Evolutionary conservation across 2,113 vertebrate species (phyloP).

Genomic region (Prietella phreatophila): DNA sequence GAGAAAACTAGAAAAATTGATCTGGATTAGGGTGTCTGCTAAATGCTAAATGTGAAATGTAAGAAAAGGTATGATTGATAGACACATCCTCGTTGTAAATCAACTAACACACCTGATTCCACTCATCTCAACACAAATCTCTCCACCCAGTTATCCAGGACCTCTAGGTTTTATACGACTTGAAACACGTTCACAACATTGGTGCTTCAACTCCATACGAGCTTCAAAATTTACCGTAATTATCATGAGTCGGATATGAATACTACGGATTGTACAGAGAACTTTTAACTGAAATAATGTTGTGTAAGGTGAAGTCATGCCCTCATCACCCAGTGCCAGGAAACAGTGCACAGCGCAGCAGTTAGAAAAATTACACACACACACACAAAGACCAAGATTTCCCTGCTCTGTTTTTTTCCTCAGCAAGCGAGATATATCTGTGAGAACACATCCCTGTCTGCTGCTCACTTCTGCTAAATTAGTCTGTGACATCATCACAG

Average conservation of each 20-base stretch:
- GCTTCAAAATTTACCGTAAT: not conserved
- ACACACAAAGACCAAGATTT: not conserved
- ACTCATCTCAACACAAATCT: not conserved
- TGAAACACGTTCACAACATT: not conserved
- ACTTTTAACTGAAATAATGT: not conserved
- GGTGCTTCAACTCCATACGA: not conserved
- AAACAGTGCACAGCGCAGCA: not conserved
- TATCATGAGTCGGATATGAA: not conserved
- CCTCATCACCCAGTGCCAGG: not conserved
- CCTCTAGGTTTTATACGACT: not conserved
- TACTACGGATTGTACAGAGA: not conserved
- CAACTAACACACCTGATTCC: not conserved
- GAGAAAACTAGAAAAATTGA: not conserved
- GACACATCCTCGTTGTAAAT: too few species aligned
- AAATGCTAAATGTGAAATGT: not conserved
- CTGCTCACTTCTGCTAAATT: conserved; percentile 30
- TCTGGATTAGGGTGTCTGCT: not conserved
- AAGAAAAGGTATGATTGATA: not conserved
- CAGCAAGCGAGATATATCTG: not conserved
- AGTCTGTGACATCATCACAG: conserved; percentile 10
- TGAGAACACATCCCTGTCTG: not conserved
- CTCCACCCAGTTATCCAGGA: not conserved
- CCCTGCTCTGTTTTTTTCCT: not conserved
- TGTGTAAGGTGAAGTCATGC: not conserved
- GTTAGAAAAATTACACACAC: not conserved